A percentile compares a stretch with the other conserved stretches of the same genome.
phyloP scores from a whole-genome alignment of 2,113 vertebrate species.

The Pygoscelis adeliae region DNA sequence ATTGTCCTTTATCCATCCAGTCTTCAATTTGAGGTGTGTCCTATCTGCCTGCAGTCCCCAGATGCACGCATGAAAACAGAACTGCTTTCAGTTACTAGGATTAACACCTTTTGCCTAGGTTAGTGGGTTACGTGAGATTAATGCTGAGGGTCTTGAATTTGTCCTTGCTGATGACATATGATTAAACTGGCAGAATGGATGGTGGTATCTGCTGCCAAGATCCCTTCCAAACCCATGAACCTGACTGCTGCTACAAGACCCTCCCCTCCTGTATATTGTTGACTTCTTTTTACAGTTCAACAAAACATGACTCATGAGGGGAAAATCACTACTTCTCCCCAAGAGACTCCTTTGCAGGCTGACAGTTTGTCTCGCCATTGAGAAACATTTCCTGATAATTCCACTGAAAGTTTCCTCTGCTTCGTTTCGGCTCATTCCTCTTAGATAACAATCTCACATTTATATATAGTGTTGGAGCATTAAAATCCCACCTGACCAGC shows the following conservation, averaged over 20 bases:
- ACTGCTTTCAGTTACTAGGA: too few species aligned
- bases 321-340: background rate
- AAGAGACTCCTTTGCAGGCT: background rate
- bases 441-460: background rate
- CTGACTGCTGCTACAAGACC: fast-evolving
- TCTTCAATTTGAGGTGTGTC: background rate
- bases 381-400: slow-evolving; percentile 33
- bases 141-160: background rate
- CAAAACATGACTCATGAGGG: background rate
- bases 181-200: background rate
- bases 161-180: fast-evolving
- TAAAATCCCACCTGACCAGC: background rate
- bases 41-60: background rate
- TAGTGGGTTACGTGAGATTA: background rate
- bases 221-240: background rate
- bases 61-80: background rate
- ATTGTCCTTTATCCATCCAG: background rate
- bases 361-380: background rate
- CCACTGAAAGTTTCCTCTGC: slow-evolving; percentile 13
- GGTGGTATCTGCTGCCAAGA: background rate
- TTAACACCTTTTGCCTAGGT: background rate
- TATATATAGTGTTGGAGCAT: background rate
- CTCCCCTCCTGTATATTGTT: background rate
- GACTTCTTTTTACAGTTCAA: background rate
- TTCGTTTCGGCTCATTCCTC: background rate